Evolutionary conservation across 2,113 vertebrate species (phyloP).

Genomic region (Oncorhynchus nerka): DNA sequence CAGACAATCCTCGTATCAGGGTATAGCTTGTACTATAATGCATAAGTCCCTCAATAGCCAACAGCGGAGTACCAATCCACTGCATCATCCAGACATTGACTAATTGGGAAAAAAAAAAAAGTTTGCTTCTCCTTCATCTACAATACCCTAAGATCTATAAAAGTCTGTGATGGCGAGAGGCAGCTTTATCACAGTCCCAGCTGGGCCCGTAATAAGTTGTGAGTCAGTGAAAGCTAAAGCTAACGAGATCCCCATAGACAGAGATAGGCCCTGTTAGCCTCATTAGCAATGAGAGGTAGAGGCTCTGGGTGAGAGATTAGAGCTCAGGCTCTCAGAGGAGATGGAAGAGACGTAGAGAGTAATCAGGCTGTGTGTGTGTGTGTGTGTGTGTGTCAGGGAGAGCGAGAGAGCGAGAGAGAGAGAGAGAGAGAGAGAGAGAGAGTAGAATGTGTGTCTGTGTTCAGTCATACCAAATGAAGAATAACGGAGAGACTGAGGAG

Average conservation of each 20-base stretch:
- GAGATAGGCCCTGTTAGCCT: not conserved
- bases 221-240: slow-evolving; percentile 5
- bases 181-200: not conserved
- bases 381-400: not conserved
- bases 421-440: too few relatives aligned
- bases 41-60: too few relatives aligned
- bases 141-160: not conserved
- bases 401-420: too few relatives aligned
- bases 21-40: too few relatives aligned
- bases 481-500: too few relatives aligned
- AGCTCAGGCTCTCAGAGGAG: not conserved
- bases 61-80: too few relatives aligned
- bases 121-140: not conserved
- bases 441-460: not conserved
- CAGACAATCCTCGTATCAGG: too few relatives aligned
- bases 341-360: not conserved
- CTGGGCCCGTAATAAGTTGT: not conserved
- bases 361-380: not conserved
- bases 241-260: slow-evolving; percentile 7
- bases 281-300: slow-evolving; percentile 1
- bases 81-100: too few relatives aligned
- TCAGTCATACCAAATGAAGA: too few relatives aligned
- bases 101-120: too few relatives aligned
- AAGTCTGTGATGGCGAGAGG: not conserved
- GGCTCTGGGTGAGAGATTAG: slow-evolving; percentile 8